Evolutionary conservation across 2,797 vertebrate species (phyloP).

Genomic region (Margarornis squamiger): DNA sequence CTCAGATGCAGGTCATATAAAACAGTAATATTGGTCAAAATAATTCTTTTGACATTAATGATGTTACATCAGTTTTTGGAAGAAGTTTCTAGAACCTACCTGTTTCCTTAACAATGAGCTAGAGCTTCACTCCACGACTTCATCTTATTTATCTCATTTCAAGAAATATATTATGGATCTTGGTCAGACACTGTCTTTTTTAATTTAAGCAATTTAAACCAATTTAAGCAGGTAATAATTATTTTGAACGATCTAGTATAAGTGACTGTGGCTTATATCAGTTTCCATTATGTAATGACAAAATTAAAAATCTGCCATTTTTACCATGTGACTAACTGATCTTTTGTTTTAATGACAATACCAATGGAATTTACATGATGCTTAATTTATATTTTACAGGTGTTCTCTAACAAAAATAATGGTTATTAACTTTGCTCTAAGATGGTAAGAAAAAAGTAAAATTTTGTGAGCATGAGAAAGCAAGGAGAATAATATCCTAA

Average conservation of each 20-base stretch:
- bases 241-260: constrained; percentile 5
- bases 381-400: background rate
- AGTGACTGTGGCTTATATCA: background rate
- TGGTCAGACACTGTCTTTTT: background rate
- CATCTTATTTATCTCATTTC: background rate
- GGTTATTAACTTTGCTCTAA: constrained; percentile 5
- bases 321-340: background rate
- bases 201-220: too few relatives aligned
- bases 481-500: constrained; percentile 67
- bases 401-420: constrained; percentile 29
- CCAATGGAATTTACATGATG: background rate
- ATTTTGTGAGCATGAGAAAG: constrained; percentile 44
- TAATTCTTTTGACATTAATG: background rate
- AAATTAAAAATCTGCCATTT: constrained; percentile 41
- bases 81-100: background rate
- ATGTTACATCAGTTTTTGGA: background rate
- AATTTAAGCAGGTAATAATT: constrained; percentile 3
- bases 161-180: background rate
- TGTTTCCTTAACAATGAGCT: background rate
- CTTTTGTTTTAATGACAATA: background rate
- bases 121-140: background rate
- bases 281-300: background rate
- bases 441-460: background rate
- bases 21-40: background rate
- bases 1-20: background rate